A percentile compares a stretch with the other conserved stretches of the same genome.
phyloP scores from a whole-genome alignment of 2,888 invertebrate genomes.

The Myopa tessellatipennis region DNA sequence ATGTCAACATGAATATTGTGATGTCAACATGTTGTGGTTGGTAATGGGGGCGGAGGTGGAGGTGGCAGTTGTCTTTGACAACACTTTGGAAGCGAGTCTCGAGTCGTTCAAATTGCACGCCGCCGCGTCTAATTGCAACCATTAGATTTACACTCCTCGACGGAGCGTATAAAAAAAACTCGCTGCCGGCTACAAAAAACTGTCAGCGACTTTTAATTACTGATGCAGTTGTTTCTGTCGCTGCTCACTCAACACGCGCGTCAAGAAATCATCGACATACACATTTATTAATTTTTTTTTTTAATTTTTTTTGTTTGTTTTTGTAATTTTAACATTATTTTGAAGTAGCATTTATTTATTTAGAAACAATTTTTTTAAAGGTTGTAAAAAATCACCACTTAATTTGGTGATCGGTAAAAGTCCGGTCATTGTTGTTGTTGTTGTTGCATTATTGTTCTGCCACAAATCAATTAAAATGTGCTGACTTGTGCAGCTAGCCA shows the following conservation, averaged over 20 bases:
- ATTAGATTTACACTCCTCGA: constrained; percentile 29
- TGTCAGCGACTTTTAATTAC: constrained; percentile 26
- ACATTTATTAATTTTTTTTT: background rate
- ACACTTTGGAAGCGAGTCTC: background rate
- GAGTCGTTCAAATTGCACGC: constrained; percentile 13
- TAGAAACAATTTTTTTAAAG: background rate
- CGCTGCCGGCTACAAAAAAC: background rate
- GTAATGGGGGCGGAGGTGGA: background rate
- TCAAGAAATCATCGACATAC: background rate
- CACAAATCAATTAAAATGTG: background rate
- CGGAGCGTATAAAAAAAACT: background rate
- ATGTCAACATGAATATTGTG: background rate
- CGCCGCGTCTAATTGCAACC: constrained; percentile 26
- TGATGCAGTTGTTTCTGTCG: constrained; percentile 30
- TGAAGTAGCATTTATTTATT: background rate
- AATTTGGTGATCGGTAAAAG: background rate
- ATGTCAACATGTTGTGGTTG: too few species aligned
- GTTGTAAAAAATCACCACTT: background rate
- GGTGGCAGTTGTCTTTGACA: background rate
- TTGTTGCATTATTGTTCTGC: background rate
- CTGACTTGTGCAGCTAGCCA: background rate
- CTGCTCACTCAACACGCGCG: background rate
- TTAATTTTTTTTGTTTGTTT: background rate
- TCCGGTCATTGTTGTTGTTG: background rate
- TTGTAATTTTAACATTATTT: background rate